Percentiles rank a stretch among this genome's conserved stretches.
These are phyloP conservation scores for Toxotes chatareus DNA, from an alignment of 2,113 vertebrate genomes.

Conservation along the genomic window DNA sequence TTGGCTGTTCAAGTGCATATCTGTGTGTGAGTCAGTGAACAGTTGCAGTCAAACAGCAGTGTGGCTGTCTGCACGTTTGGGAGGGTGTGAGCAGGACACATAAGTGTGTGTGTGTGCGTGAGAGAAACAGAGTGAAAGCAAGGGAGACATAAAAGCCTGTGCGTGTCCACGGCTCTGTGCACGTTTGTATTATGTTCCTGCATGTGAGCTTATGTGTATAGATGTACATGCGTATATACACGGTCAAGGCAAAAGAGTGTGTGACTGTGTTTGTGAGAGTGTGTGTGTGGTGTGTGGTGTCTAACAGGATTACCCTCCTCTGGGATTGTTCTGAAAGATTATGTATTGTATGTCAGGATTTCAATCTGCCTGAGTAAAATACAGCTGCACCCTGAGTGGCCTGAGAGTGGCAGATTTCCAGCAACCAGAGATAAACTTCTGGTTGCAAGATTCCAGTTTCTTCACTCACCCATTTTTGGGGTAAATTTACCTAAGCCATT, in stretches of 20 bases:
- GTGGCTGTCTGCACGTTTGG: background rate
- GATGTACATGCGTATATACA: background rate
- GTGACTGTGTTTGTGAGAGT: background rate
- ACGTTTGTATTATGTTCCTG: background rate
- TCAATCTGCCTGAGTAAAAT: slow-evolving; percentile 57
- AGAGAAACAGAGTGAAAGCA: background rate
- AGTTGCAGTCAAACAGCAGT: background rate
- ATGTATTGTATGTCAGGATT: slow-evolving; percentile 59
- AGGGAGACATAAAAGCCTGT: background rate
- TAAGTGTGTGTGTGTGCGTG: background rate
- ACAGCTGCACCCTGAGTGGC: slow-evolving; percentile 15
- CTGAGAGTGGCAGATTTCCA: slow-evolving; percentile 18
- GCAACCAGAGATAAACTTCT: slow-evolving; percentile 11
- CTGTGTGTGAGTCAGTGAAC: slow-evolving; percentile 13
- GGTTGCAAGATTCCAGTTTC: background rate
- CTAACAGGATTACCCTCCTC: slow-evolving; percentile 64
- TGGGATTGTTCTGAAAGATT: slow-evolving; percentile 61
- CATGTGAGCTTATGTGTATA: background rate
- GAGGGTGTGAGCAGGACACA: background rate
- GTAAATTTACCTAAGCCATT: background rate
- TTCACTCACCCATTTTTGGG: background rate
- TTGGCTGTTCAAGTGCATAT: slow-evolving; percentile 23
- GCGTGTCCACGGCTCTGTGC: slow-evolving; percentile 1
- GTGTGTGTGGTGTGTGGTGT: slow-evolving; percentile 15
- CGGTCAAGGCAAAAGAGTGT: background rate